Evolutionary conservation across 2,113 vertebrate genomes (phyloP).

Genomic region (Chaetorhynchus papuensis): DNA sequence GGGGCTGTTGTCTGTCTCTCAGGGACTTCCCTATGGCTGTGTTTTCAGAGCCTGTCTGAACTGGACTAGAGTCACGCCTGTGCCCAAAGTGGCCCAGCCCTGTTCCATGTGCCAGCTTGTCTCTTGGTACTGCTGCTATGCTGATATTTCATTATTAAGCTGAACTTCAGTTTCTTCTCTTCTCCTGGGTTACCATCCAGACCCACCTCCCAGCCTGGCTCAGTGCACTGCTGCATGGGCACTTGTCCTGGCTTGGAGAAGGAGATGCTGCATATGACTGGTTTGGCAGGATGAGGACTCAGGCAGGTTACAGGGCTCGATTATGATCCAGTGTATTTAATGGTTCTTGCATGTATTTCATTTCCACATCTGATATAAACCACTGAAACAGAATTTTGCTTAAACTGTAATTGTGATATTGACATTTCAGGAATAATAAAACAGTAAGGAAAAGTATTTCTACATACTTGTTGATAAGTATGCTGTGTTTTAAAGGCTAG

Average conservation of each 20-base stretch:
- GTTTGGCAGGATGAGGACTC: not conserved
- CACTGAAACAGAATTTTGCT: not conserved
- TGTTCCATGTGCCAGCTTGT: fast-evolving
- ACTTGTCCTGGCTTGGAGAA: not conserved
- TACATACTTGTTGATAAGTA: not conserved
- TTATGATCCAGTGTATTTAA: not conserved
- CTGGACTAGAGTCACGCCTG: fast-evolving
- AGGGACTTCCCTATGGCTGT: not conserved
- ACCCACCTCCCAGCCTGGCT: not conserved
- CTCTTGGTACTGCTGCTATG: not conserved
- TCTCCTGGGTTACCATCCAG: not conserved
- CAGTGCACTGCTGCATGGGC: fast-evolving
- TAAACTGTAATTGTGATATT: not conserved
- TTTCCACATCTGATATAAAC: not conserved
- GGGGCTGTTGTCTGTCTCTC: not conserved
- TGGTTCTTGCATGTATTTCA: not conserved
- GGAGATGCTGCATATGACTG: not conserved
- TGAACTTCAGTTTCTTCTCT: not conserved
- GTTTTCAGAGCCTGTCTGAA: not conserved
- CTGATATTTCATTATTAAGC: not conserved
- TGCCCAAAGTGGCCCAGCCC: not conserved
- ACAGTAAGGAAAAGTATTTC: not conserved
- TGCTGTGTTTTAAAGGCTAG: not conserved
- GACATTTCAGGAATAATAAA: not conserved
- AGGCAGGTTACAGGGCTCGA: not conserved